Conservation (phyloP, 2,113 vertebrate genomes). For the human (Homo sapiens) region GRCh38 chr5:6323001-6323500, state of each 20-base stretch:
- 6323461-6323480: neutral
- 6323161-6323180: fast-evolving
- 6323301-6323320: no score
- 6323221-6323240: neutral
- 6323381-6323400: neutral
- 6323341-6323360: no score
- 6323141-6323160: neutral
- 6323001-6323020: neutral
- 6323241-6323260: no score
- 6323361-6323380: neutral
- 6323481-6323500: neutral
- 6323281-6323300: neutral
- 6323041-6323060: no score
- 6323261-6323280: no score
- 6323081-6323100: fast-evolving
- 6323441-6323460: neutral
- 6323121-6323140: neutral
- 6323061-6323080: neutral
- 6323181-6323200: neutral
- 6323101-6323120: neutral
- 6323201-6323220: neutral
- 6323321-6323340: neutral
- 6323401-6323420: neutral
- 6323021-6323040: neutral
- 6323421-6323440: neutral